phyloP scores from a whole-genome alignment of 1,140 invertebrate species.

The Papilio polyxenes region DNA sequence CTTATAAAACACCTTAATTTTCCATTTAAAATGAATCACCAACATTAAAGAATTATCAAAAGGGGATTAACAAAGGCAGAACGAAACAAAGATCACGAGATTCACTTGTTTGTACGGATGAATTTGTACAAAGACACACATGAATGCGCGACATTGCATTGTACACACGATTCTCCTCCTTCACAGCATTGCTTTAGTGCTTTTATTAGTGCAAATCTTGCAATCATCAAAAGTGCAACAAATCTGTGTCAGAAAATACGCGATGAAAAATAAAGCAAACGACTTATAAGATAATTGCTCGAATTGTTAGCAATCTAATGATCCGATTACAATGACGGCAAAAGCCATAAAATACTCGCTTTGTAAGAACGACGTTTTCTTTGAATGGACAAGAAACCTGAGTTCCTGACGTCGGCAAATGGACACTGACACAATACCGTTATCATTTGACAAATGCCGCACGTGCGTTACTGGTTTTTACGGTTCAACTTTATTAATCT shows the following conservation, averaged over 20 bases:
- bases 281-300: slow-evolving; percentile 8
- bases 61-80: not conserved
- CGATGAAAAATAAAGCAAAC: not conserved
- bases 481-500: not conserved
- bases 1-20: not conserved
- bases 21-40: not conserved
- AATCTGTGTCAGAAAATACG: not conserved
- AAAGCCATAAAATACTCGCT: slow-evolving; percentile 12
- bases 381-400: slow-evolving; percentile 16
- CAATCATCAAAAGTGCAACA: not conserved
- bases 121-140: not conserved
- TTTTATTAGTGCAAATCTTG: not conserved
- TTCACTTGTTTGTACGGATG: not conserved
- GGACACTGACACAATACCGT: slow-evolving; percentile 5
- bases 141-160: not conserved
- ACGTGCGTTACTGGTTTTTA: not conserved
- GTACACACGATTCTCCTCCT: not conserved
- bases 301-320: not conserved
- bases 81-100: slow-evolving; percentile 1
- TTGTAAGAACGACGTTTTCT: slow-evolving; percentile 23
- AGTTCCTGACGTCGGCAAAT: not conserved
- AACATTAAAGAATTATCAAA: not conserved
- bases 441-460: slow-evolving; percentile 27
- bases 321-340: slow-evolving; percentile 11
- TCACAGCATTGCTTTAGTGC: not conserved